Base-by-base conservation (phyloP, 2,888 invertebrate genomes). In the Apantesis nais region DNA sequence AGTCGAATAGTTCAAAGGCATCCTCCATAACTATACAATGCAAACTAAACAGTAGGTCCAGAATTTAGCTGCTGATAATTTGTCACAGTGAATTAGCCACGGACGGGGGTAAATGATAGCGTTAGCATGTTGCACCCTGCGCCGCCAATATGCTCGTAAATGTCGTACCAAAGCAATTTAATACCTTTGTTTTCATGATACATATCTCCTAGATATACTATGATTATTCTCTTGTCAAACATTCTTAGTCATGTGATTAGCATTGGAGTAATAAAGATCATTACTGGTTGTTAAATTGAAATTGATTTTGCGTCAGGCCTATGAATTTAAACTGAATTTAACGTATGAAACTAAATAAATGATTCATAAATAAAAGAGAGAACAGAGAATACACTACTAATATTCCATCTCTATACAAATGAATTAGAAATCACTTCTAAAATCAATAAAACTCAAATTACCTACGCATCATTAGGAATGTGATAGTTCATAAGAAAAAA, bases 1-100 rank as follows among this genome's bases (percentile, higher is more conserved):
- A 68, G 62, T 39, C 39, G 34, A 63, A 34, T 55, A 68, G 52
- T 19, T 70, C 41, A 62, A 69, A 69, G 31, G 68, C 67, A 68
- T 73, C 66, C 65, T 64, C 71, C 19, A n/a, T 37, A 67, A 62
- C 71, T 60, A 73, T 65, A 73, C 66, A 67, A 19, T 29, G 29
- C 34, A 37, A 66, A 76, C 70, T 79, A 68, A 69, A 70, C 70
- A 71, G 74, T 81, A 86, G 90, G 89, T 87, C 87, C 90, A 88
- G 89, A 93, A 93, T 94, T 93, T 92, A 92, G 91, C 89, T 88
- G 90, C 90, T 92, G 93, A 93, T 95, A 94, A 94, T 95, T 94
- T 94, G 94, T 94, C 94, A 94, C 93, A 90, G 92, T 93, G 94
- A 94, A 94, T 95, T 94, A 94, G 94, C 93, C 89, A 90, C 89